Evolutionary conservation across 2,797 vertebrate species (phyloP), one percentile per base, ranked within the genome.

Genomic region (Lophius americanus): DNA sequence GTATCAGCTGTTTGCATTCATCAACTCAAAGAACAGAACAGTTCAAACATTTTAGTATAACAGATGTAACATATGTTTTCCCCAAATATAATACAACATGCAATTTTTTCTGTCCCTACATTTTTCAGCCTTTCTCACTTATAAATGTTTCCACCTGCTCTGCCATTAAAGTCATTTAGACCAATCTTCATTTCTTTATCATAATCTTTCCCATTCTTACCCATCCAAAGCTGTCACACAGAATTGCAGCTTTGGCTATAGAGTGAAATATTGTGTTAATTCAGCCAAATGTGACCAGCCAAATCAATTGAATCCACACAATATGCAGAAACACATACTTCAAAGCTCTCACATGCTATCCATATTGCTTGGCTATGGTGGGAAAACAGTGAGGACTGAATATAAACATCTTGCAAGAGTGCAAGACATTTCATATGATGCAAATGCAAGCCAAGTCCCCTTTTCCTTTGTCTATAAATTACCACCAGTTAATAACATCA

Each of bases 211-310:
- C 23, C 23, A 23, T 23, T 23, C 23, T 23, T 49, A 64, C 55
- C 32, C 14, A 52, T 10, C 32, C 43, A 44, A 11, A 11, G 5
- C 9, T 35, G 36, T 33, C 9, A 13, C 10, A 1, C 14, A 23
- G 42, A 5, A 8, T 43, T 44, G 14, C 6, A 9, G 33, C 44
- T 39, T 48, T 7, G 23, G 38, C 13, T 14, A 13, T 49, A 60
- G 4, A 6, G 23, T 41, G 47, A 64, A 32, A 41, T 46, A 70
- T 35, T 11, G 4, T 4, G 43, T 13, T 4, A 8, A 8, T 58
- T 60, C 35, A 65, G 55, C 44, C 64, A 41, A 35, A 69, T 43
- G 44, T 53, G 60, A 54, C 56, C 46, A 2, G 62, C 33, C 9
- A 59, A 49, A 59, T 51, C 0, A 3, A 38, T 60, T 38, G 3